phyloP scores from a whole-genome alignment of 2,797 vertebrate genomes.

The Epinephelus coioides region DNA sequence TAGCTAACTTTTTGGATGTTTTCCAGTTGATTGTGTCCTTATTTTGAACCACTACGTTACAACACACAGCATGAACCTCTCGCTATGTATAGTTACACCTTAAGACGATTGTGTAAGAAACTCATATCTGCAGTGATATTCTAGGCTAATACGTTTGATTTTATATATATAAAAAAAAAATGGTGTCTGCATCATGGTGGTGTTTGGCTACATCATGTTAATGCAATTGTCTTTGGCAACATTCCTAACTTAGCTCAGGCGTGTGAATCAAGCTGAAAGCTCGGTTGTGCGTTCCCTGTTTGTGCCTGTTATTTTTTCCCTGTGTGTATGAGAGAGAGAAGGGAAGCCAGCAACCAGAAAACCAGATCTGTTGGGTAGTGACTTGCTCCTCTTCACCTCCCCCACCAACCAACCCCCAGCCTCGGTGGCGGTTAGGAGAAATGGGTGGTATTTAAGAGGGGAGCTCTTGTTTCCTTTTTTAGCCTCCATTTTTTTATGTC shows the following conservation, averaged over 20 bases:
- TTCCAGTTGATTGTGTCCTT: constrained; percentile 67
- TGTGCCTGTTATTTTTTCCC: constrained; percentile 32
- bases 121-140: neutral
- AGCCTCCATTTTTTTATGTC: constrained; percentile 85
- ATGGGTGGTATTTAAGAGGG: constrained; percentile 86
- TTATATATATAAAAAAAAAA: neutral
- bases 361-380: constrained; percentile 77
- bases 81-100: neutral
- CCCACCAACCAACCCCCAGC: constrained; percentile 85
- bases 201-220: constrained; percentile 51
- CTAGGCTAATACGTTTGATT: neutral
- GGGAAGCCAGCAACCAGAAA: constrained; percentile 55
- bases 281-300: constrained; percentile 45
- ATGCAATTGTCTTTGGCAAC: constrained; percentile 43
- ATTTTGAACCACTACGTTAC: constrained; percentile 31
- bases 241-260: constrained; percentile 46
- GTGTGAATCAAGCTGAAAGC: constrained; percentile 54
- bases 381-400: constrained; percentile 86
- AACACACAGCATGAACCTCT: neutral
- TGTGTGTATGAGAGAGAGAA: constrained; percentile 3
- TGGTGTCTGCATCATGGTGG: constrained; percentile 18
- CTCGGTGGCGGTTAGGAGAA: constrained; percentile 82
- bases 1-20: constrained; percentile 77
- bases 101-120: neutral
- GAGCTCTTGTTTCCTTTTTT: constrained; percentile 88